These are phyloP conservation scores for Neocrepidodera transversa DNA, from an alignment of 2,888 invertebrate species.

Conservation along the genomic window DNA sequence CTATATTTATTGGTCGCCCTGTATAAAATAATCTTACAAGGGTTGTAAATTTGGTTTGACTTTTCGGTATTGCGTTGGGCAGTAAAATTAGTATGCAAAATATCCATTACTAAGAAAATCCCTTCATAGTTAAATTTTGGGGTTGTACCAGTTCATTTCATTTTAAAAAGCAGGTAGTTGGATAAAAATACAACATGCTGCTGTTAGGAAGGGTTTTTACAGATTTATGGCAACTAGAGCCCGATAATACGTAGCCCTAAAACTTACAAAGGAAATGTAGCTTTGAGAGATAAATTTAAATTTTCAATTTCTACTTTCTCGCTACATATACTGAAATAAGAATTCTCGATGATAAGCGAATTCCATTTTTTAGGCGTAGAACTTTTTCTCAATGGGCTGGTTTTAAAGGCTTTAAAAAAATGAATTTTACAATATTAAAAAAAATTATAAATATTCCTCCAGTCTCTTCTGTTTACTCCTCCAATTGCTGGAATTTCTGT, in stretches of 20 bases:
- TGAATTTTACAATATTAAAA: too few species aligned
- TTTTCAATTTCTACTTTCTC: too few species aligned
- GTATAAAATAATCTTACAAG: conserved; percentile 19
- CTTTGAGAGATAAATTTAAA: too few species aligned
- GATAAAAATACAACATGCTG: conserved; percentile 27
- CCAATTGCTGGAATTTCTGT: too few species aligned
- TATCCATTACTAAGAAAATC: conserved; percentile 34
- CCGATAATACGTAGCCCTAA: background rate
- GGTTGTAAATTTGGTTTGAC: conserved; percentile 34
- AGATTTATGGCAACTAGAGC: conserved; percentile 9
- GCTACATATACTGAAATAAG: too few species aligned
- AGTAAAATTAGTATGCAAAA: conserved; percentile 39
- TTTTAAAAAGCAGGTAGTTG: conserved; percentile 37
- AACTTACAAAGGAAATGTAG: too few species aligned
- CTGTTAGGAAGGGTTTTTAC: conserved; percentile 32
- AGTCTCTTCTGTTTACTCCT: too few species aligned
- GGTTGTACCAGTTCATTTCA: conserved; percentile 32
- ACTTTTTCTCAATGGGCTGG: too few species aligned
- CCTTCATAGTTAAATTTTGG: conserved; percentile 41
- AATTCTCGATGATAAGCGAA: too few species aligned
- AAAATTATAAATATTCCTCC: too few species aligned
- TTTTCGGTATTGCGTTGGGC: conserved; percentile 27
- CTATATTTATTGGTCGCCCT: background rate
- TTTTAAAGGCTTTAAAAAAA: too few species aligned
- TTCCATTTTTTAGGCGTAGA: too few species aligned